Base-by-base conservation (phyloP, 2,113 vertebrate species). In the Mungos mungo region DNA sequence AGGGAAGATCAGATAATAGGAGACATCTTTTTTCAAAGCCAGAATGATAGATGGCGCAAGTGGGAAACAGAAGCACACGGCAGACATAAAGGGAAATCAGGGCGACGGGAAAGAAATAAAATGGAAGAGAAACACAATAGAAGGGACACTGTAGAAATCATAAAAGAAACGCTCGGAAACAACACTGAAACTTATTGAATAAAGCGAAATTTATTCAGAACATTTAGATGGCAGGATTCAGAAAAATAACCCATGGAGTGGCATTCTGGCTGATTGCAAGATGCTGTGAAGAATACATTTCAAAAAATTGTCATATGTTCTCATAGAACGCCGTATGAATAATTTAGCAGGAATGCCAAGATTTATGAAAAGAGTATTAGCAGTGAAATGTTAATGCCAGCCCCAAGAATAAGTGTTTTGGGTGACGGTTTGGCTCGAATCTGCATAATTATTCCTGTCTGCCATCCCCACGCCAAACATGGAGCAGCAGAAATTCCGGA, bases 161-260 rank as follows among this genome's bases (percentile, higher is more conserved):
- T 97, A 98, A 98, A 98, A 97, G 85, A 97, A 98, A 98, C 88
- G 95, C 96, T 92, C 76, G 92, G 98, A 96, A 99, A 99, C 97
- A 98, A 98, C 97, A 94, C 88, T 84, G 98, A 98, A 98, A 98
- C 97, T 98, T 98, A 99, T 97, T 98, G 97, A 98, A 99, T 99
- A 98, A 99, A 98, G 94, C 65, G 76, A 98, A 99, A 99, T 98
- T 98, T 98, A 98, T 99, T 99, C 98, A 98, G 93, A 97, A 96
- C 95, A 98, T 98, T 98, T 97, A 98, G 97, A 99, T 98, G 97
- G 98, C 60, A 95, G 98, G 98, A 98, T 98, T 97, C 95, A 97
- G 98, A 98, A 98, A 98, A 98, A 98, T 98, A 98, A 97, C 97
- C 95, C 97, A 74, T 21, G 96, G 90, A 98, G 96, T 95, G 94